Evolutionary conservation across 2,113 vertebrate species (phyloP), one percentile per base, ranked within the genome.

Genomic region (Gobius niger): DNA sequence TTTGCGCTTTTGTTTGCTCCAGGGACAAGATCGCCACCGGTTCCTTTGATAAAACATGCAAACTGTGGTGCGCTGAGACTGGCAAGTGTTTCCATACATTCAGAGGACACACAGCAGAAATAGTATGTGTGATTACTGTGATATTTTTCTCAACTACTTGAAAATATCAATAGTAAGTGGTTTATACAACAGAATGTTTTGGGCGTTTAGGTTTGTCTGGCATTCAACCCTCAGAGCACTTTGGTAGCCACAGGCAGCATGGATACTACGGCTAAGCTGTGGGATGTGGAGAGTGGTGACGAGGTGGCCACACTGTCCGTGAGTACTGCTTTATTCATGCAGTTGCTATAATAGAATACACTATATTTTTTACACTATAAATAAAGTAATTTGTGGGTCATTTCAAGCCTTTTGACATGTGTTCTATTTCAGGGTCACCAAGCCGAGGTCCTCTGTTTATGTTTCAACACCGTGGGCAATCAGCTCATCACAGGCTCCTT

Each of bases 1-100:
- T 44, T 76, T 50, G 56, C 0, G 40, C n/a, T n/a, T 85, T 64
- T 16, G 7, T 81, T 34, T 56, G n/a, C 77, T 84, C 84, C 85
- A 99, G 96, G 66, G 96, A 97, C 89, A 98, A 97, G 90, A 96
- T 99, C 86, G 96, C 96, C 78, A 98, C 98, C 0, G 96, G 95
- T 66, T 99, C 97, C 49, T 99, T 98, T 72, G 98, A 99, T 81
- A 98, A 96, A 85, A 98, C 96, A 57, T 97, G 96, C 87, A 97
- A 93, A 85, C 80, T 99, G 57, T 99, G 97, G 97, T 95, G 94
- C 70, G 90, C 90, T 0, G 94, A 96, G 80, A 96, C 95, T 2
- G 96, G 96, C 69, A 91, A 94, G 87, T 98, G 96, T 84, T 98
- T 93, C 65, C 87, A 98, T 69, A 98, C 95, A 16, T 96, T 96